phyloP scores from a whole-genome alignment of 1,140 invertebrate species.

The Psilanteris sp. region DNA sequence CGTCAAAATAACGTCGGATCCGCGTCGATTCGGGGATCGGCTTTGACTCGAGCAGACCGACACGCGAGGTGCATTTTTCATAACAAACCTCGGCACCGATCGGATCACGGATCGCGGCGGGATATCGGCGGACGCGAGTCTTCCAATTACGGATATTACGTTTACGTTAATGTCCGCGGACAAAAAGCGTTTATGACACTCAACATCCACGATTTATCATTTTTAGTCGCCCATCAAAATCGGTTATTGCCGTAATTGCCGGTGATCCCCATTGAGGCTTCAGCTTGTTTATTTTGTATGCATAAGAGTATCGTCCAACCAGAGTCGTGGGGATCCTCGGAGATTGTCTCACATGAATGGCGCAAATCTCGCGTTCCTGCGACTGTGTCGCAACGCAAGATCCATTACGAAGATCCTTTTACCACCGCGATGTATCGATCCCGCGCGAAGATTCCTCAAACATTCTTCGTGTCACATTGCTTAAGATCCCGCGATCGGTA shows the following conservation, averaged over 20 bases:
- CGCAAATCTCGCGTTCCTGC: conserved; percentile 45
- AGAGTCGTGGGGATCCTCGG: conserved; percentile 14
- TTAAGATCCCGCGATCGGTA: no score
- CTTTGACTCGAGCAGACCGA: neutral
- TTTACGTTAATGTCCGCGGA: no score
- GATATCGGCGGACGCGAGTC: no score
- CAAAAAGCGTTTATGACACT: no score
- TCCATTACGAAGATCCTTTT: conserved; percentile 62
- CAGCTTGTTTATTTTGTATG: conserved; percentile 22
- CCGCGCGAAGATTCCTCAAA: conserved; percentile 46
- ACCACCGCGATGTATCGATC: conserved; percentile 52
- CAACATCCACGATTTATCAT: neutral
- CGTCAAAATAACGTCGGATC: conserved; percentile 10
- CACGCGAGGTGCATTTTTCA: neutral
- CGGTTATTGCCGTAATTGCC: conserved; percentile 1
- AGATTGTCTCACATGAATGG: conserved; percentile 58
- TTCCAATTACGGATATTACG: no score
- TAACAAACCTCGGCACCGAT: no score
- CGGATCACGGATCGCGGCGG: no score
- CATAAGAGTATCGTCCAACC: conserved; percentile 19
- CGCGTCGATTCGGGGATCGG: neutral
- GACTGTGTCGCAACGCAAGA: conserved; percentile 56
- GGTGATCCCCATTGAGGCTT: conserved; percentile 7
- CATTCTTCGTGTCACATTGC: conserved; percentile 53
- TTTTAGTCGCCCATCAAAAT: conserved; percentile 3